Evolutionary conservation across 2,113 vertebrate genomes (phyloP).

Genomic region (Vulpes vulpes): DNA sequence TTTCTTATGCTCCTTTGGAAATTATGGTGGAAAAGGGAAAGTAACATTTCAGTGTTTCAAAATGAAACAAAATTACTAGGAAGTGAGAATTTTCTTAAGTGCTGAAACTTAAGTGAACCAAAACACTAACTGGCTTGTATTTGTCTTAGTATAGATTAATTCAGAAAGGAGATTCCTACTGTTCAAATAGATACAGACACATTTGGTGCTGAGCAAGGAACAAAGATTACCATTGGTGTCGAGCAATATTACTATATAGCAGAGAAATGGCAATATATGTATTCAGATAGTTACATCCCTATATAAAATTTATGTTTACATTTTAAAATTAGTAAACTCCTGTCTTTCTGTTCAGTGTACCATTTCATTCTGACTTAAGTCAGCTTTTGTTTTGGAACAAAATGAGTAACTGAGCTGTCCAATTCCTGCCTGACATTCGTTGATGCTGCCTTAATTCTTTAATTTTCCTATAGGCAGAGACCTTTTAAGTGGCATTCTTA

Average conservation of each 20-base stretch:
- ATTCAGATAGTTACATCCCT: conserved; percentile 83
- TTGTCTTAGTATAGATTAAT: conserved; percentile 51
- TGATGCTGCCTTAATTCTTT: not conserved
- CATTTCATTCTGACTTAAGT: conserved; percentile 79
- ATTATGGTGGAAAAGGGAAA: conserved; percentile 66
- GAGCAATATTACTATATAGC: conserved; percentile 82
- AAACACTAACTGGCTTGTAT: conserved; percentile 69
- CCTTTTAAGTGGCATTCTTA: conserved; percentile 76
- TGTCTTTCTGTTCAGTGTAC: conserved; percentile 77
- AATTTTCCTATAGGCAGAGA: conserved; percentile 62
- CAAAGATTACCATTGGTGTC: conserved; percentile 75
- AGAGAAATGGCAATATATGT: conserved; percentile 81
- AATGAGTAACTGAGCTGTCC: conserved; percentile 74
- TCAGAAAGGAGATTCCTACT: conserved; percentile 73
- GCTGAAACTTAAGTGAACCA: conserved; percentile 71
- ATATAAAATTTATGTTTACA: conserved; percentile 87
- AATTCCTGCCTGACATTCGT: conserved; percentile 46
- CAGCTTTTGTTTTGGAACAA: conserved; percentile 73
- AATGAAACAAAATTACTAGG: conserved; percentile 76
- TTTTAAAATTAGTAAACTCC: conserved; percentile 83
- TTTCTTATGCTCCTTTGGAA: conserved; percentile 70
- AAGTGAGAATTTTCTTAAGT: conserved; percentile 62
- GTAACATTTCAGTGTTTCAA: conserved; percentile 40
- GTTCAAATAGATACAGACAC: conserved; percentile 67
- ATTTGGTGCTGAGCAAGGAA: conserved; percentile 81